Percentiles rank a stretch among this genome's conserved stretches.
Evolutionary conservation across 1,140 invertebrate species (phyloP).

Genomic region (Coboldia fuscipes): DNA sequence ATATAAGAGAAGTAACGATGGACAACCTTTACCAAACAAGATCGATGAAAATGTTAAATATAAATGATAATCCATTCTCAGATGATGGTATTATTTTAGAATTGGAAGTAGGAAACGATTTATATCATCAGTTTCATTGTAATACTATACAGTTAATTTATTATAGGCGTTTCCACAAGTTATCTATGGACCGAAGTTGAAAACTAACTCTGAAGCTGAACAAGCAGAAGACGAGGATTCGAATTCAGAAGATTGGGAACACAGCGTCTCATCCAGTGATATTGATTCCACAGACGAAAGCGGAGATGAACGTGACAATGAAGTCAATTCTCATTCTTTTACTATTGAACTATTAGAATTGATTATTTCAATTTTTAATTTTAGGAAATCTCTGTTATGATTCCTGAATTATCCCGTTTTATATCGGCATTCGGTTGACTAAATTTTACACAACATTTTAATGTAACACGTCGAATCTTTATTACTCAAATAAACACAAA

Average conservation of each 20-base stretch:
- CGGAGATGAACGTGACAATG: conserved; percentile 24
- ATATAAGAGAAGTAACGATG: conserved; percentile 14
- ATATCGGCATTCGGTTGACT: conserved; percentile 12
- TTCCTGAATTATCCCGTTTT: conserved; percentile 27
- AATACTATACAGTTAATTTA: no score
- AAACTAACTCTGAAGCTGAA: no score
- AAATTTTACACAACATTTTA: not conserved
- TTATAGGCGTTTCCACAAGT: no score
- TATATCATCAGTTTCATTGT: no score
- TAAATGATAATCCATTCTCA: conserved; percentile 27
- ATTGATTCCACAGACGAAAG: conserved; percentile 31
- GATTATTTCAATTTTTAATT: conserved; percentile 10
- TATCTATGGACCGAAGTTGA: no score
- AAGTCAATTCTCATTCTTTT: conserved; percentile 12
- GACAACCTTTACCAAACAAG: conserved; percentile 16
- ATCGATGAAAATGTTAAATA: conserved; percentile 24
- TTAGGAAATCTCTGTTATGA: conserved; percentile 24
- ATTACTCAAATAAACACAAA: not conserved
- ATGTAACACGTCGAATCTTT: not conserved
- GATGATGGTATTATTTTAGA: no score
- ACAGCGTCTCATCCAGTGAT: conserved; percentile 32
- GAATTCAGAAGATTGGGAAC: conserved; percentile 37
- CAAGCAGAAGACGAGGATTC: conserved; percentile 19
- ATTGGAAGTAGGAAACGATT: conserved; percentile 13
- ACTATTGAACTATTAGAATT: not conserved